Base-by-base conservation (phyloP, 2,888 invertebrate genomes). In the Xanthostigma xanthostigma region DNA sequence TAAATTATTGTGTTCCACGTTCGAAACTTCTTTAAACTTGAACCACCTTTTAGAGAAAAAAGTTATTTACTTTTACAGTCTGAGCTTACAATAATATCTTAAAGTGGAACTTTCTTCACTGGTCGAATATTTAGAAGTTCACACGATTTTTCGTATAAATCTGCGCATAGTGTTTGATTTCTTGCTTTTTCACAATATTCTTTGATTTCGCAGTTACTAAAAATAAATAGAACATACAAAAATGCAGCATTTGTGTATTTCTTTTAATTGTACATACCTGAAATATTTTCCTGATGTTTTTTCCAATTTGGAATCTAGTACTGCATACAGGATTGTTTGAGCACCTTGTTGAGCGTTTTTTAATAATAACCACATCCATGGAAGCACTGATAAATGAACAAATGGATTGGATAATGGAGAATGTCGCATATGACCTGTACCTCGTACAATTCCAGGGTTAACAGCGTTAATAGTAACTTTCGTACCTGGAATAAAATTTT, bases 311-410 rank as follows among this genome's bases (percentile, higher is more conserved):
- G 77, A 74, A 58, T 79, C 76, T 11, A 83, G 71, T 6, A 80
- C 78, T 48, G 76, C 72, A 59, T 78, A 79, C 46, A 86, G 63
- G 38, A 75, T 68, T 9, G 79, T 78, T 60, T 84, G 82, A 35
- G 82, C 77, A 12, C 84, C 85, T 64, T 84, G 81, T 44, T 64
- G 64, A 1, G 82, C 72, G 44, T 74, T 76, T 65, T 83, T 84
- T 63, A 81, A 71, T 55, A 84, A 74, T 42, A 80, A 62, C 76
- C 79, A 79, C 61, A 78, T 69, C 67, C 84, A 73, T 1, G 84
- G 84, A 59, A 69, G 72, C 53, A 81, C 73, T 48, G 80, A 72
- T 46, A 79, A 54, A 58, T 68, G 68, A 10, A 78, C 69, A 47
- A 79, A 61, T 17, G 67, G 67, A 47, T 69, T 74, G 49, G 69